A percentile compares a stretch with the other conserved stretches of the same genome.
phyloP scores from a whole-genome alignment of 2,888 invertebrate genomes.

The Campoplex capitator region DNA sequence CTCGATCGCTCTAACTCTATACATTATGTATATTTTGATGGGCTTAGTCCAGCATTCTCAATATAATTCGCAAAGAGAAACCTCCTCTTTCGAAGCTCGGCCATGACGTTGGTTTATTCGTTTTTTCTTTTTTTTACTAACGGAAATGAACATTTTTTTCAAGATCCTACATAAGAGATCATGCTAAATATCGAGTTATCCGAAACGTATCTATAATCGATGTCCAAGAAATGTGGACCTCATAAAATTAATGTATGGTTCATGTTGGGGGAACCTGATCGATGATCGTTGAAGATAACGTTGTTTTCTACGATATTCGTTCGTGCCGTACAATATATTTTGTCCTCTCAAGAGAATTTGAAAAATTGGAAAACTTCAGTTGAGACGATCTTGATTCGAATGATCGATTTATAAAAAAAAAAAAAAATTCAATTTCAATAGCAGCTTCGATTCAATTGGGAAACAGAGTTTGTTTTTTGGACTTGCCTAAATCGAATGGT shows the following conservation, averaged over 20 bases:
- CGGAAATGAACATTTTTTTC: not conserved
- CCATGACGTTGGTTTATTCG: not conserved
- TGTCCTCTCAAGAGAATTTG: not conserved
- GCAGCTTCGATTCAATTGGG: not conserved
- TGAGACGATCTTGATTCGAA: not conserved
- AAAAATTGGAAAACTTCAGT: not conserved
- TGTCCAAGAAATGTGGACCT: not conserved
- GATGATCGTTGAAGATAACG: not conserved
- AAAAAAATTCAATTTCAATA: not conserved
- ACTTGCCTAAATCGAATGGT: not conserved
- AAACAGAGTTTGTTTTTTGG: not conserved
- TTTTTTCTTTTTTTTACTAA: not conserved
- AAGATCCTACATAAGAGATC: constrained; percentile 1
- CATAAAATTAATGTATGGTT: not conserved
- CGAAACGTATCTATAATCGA: not conserved
- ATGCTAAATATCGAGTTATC: not conserved
- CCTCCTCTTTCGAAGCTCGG: not conserved
- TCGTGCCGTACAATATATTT: not conserved
- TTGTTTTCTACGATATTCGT: not conserved
- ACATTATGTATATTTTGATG: not conserved
- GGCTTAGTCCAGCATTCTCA: not conserved
- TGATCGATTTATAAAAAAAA: not conserved
- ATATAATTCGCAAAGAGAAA: not conserved
- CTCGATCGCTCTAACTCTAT: constrained; percentile 6
- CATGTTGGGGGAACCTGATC: not conserved